Evolutionary conservation across 2,113 vertebrate species (phyloP), one percentile per base, ranked within the genome.

Genomic region (Origma solitaria): DNA sequence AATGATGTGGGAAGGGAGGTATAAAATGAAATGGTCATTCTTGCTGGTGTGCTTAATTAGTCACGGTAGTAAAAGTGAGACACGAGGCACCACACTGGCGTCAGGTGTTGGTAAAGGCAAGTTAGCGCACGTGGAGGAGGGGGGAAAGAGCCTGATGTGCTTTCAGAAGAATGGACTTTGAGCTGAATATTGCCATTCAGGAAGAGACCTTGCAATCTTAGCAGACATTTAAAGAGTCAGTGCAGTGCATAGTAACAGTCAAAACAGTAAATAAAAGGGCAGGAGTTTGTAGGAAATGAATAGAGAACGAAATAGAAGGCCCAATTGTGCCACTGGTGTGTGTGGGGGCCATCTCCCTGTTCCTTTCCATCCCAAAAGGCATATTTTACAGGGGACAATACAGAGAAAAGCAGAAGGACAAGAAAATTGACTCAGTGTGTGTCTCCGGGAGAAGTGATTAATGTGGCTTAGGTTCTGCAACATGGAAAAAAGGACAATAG

Each of bases 191-290:
- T 77, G 54, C 30, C 68, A 51, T 81, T 90, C 62, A 62, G 42
- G 8, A 86, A 72, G 44, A 80, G 61, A 66, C 57, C 45, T 65
- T 76, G 37, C 54, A 69, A 16, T 53, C 62, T 61, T 69, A 65
- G n/a, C 11, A 69, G 82, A 40, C 69, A 44, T 84, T 70, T 81
- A 51, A 86, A 77, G 47, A 90, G 76, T 81, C 51, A 51, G 11
- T 83, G 81, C 76, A 56, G 50, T 81, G 51, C 94, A 78, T 88
- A 56, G 95, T 91, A 95, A 95, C 95, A 92, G 90, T 68, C 87
- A 95, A 96, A 96, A 95, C 90, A 95, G 90, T 96, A 94, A 97
- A 94, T 90, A 93, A 45, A 83, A 70, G 76, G 72, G 68, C 60
- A 77, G 60, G 54, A 86, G 40, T 93, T 93, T 81, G 86, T 88